These are phyloP conservation scores for Drosophila kanapiae DNA, from an alignment of 1,140 invertebrate genomes.

Conservation along the genomic window DNA sequence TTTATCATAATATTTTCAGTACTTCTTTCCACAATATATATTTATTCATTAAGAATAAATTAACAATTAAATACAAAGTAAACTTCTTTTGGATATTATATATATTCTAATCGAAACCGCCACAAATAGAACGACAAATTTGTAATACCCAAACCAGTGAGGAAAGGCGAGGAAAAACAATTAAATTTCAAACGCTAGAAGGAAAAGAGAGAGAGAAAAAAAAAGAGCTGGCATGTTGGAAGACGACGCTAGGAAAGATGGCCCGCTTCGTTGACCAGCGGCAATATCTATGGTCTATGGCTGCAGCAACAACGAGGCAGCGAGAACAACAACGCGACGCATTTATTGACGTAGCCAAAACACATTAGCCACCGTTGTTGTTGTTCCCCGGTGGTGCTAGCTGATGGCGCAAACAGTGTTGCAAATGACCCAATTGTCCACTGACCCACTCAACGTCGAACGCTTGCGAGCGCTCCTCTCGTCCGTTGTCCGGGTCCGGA, in stretches of 20 bases:
- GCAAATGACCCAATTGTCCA: constrained; percentile 85
- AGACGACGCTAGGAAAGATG: constrained; percentile 50
- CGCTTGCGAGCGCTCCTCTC: constrained; percentile 13
- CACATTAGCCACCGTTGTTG: constrained; percentile 70
- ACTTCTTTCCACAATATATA: no score
- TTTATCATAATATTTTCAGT: no score
- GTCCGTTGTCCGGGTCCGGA: constrained; percentile 60
- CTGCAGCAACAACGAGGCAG: constrained; percentile 25
- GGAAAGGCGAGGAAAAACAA: constrained; percentile 59
- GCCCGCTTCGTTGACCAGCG: constrained; percentile 59
- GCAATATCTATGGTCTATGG: constrained; percentile 30
- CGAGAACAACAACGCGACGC: constrained; percentile 47
- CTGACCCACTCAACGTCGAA: constrained; percentile 78
- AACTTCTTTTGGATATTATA: background rate
- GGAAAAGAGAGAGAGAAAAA: constrained; percentile 26
- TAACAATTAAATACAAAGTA: background rate
- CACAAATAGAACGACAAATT: constrained; percentile 14
- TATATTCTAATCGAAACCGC: background rate
- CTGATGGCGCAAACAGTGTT: constrained; percentile 82
- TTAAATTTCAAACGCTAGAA: constrained; percentile 51
- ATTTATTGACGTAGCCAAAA: constrained; percentile 79
- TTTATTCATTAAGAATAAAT: background rate
- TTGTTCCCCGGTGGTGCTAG: constrained; percentile 34
- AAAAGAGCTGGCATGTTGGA: constrained; percentile 30
- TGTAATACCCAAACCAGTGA: constrained; percentile 17